phyloP scores from a whole-genome alignment of 2,113 vertebrate species.

The Gadus chalcogrammus region DNA sequence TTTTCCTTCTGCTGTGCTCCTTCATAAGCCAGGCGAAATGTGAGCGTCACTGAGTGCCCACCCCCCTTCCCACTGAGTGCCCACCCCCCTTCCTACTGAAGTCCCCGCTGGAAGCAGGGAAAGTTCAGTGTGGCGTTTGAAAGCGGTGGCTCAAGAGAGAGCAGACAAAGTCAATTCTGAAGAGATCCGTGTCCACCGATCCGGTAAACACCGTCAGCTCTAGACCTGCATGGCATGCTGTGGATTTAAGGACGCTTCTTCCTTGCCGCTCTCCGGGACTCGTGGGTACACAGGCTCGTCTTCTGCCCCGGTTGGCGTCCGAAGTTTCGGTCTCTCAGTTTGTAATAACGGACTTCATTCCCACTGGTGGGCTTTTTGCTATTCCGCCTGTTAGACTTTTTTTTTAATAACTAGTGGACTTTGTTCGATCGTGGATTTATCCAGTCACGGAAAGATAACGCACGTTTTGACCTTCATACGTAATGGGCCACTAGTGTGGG shows the following conservation, averaged over 20 bases:
- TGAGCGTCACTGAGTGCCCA: conserved; percentile 55
- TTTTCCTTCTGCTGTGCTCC: conserved; percentile 57
- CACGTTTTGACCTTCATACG: neutral
- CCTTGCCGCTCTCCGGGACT: conserved; percentile 1
- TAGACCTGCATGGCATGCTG: neutral
- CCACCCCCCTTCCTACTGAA: conserved; percentile 20
- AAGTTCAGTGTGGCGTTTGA: conserved; percentile 56
- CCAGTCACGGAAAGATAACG: conserved; percentile 18
- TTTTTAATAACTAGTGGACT: neutral
- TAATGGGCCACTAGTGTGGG: conserved; percentile 53
- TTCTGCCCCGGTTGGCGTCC: conserved; percentile 26
- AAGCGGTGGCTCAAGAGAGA: conserved; percentile 34
- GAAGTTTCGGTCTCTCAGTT: conserved; percentile 51
- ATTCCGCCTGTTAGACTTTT: neutral
- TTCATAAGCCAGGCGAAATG: conserved; percentile 45
- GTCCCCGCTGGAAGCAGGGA: conserved; percentile 52
- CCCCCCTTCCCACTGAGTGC: conserved; percentile 20
- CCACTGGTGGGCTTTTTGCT: neutral
- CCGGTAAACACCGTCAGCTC: neutral
- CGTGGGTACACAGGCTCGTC: neutral
- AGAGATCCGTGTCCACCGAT: conserved; percentile 14
- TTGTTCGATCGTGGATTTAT: neutral
- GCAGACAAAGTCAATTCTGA: conserved; percentile 20
- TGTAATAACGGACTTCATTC: conserved; percentile 25
- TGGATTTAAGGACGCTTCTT: conserved; percentile 25